Evolutionary conservation across 2,888 invertebrate species (phyloP), one percentile per base, ranked within the genome.

Genomic region (Ceriagrion tenellum): DNA sequence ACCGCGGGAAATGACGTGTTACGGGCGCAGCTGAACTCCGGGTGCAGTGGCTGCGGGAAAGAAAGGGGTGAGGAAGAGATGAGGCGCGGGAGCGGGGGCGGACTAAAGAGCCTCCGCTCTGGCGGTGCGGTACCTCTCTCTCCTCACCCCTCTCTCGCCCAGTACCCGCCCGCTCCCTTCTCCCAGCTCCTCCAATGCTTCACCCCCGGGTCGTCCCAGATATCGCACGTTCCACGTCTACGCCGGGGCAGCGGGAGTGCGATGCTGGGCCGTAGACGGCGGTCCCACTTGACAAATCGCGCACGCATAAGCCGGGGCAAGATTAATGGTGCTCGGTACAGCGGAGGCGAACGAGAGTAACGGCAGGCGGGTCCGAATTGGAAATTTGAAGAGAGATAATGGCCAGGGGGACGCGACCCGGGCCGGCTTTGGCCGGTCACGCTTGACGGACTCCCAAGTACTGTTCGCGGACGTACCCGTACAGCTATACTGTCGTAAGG

Each of bases 211-310:
- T 81, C 35, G 81, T 81, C 81, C 81, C 35, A 81, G 81, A 81
- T 81, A 81, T 81, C 81, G 81, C n/a, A 69, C 69, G 69, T 30
- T 26, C 69, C 69, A 20, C 26, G 69, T 59, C 59, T 59, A 59
- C 69, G 69, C 69, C 69, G 26, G 69, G 69, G 69, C 69, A 23
- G 26, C n/a, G n/a, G 26, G 69, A n/a, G 26, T 26, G 69, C n/a
- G 69, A n/a, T n/a, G n/a, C n/a, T n/a, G n/a, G 69, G 69, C 59
- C 59, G 47, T 47, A 47, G 47, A 47, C 47, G 59, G 59, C 12
- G 59, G 26, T n/a, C 35, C 81, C 81, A 81, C 47, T 93, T 93
- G 93, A 93, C 93, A 93, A 93, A 93, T 93, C 47, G 93, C 93
- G 63, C 63, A 69, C 93, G 47, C 69, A 69, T 69, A 69, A 81